Percentiles rank a stretch among this genome's conserved stretches.
Conservation (phyloP, 2,888 invertebrate species). For the Pristionchus exspectatus region DNA sequence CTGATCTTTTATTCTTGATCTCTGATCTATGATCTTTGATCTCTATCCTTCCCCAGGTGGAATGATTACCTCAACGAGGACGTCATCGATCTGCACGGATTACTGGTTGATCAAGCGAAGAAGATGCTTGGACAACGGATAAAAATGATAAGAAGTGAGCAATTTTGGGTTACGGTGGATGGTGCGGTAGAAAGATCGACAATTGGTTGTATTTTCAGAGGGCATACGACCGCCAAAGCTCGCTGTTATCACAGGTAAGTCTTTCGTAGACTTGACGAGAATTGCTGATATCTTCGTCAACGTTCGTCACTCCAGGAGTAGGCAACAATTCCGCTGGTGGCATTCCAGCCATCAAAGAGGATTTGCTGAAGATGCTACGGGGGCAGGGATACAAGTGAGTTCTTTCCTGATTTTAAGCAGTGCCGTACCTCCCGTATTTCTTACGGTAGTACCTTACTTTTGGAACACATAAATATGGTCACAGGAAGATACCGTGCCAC, state of each 20-base stretch:
- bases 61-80: neutral
- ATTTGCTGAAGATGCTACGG: neutral
- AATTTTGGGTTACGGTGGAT: neutral
- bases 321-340: neutral
- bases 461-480: no score
- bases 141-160: neutral
- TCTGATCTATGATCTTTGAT: neutral
- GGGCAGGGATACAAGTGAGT: constrained; percentile 8
- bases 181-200: no score
- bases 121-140: neutral
- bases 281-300: no score
- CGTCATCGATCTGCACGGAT: constrained; percentile 20
- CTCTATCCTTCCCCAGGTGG: neutral
- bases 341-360: neutral
- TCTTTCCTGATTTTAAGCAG: no score
- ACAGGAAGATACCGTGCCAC: neutral
- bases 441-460: no score
- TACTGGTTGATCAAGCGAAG: neutral
- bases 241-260: neutral
- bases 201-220: neutral
- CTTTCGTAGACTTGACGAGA: no score
- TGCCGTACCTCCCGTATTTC: no score
- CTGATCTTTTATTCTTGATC: neutral
- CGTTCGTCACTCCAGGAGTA: neutral
- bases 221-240: neutral